phyloP scores from a whole-genome alignment of 2,888 invertebrate genomes.

The Danaus chrysippus region DNA sequence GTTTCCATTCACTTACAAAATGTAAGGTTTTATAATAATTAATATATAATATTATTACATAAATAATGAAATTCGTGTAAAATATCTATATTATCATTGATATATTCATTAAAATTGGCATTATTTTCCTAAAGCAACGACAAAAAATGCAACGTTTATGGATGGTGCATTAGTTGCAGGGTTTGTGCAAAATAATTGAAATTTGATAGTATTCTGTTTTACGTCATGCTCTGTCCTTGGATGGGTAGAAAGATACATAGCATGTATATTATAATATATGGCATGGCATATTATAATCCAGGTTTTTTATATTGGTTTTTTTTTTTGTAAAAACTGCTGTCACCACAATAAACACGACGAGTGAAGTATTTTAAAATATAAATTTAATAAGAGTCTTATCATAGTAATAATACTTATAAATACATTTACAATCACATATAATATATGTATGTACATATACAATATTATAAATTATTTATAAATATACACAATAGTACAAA shows the following conservation, averaged over 20 bases:
- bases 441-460: neutral
- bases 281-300: too few relatives aligned
- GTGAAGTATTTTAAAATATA: too few relatives aligned
- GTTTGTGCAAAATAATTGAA: constrained; percentile 67
- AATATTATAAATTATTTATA: neutral
- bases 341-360: too few relatives aligned
- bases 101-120: constrained; percentile 68
- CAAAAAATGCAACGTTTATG: constrained; percentile 60
- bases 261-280: too few relatives aligned
- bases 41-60: constrained; percentile 3
- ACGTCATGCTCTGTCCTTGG: constrained; percentile 60
- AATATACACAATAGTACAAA: neutral
- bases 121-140: constrained; percentile 74
- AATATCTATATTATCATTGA: neutral
- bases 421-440: too few relatives aligned
- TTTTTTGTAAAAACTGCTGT: too few relatives aligned
- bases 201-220: constrained; percentile 59
- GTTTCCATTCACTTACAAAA: constrained; percentile 5
- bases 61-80: constrained; percentile 6
- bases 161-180: constrained; percentile 71
- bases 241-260: too few relatives aligned
- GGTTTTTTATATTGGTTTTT: too few relatives aligned
- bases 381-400: too few relatives aligned
- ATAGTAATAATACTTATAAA: too few relatives aligned
- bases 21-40: neutral